Base-by-base conservation (phyloP, 2,888 invertebrate genomes). In the Dryobota labecula region DNA sequence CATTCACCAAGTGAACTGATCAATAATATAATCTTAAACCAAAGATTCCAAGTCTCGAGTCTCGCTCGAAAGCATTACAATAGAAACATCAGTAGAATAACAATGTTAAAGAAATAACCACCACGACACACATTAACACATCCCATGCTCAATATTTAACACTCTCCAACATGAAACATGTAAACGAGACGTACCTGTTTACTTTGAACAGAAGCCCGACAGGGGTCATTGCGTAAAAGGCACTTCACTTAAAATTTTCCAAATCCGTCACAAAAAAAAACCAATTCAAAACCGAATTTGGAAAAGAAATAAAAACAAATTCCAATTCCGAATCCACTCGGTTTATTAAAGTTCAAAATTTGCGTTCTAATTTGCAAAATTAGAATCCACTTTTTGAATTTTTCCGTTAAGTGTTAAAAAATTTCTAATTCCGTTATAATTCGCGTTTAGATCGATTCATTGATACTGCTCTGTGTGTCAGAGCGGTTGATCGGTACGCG, bases 151-250 rank as follows among this genome's bases (percentile, higher is more conserved):
- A 89, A 90, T 90, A 89, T 90, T 90, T 90, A 90, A 90, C 90
- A 86, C 87, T 84, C 84, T 79, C 78, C 65, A 45, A 68, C 70
- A 53, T 64, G 73, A 63, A 76, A 83, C 78, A 86, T 85, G 84
- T 76, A 84, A 85, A 86, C 82, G 81, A 89, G 51, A 91, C 95
- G 90, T 93, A 97, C 97, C 96, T 96, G 94, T 96, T 96, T 90
- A 96, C 95, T 94, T 96, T 96, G 88, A 96, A 96, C 91, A 96
- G 93, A 88, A 97, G 95, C 93, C 96, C 96, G 84, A 96, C 96
- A 60, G 97, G 96, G 95, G 96, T 96, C 96, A 97, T 96, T 85
- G 91, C 94, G 88, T 85, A 86, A 71, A 83, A 67, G 67, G 77
- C 92, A 92, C 90, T 82, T 64, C 86, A 88, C 86, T 81, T 68